Conservation (phyloP, 92 coral and sea anemone genomes). For the Actinostola sp. region DNA sequence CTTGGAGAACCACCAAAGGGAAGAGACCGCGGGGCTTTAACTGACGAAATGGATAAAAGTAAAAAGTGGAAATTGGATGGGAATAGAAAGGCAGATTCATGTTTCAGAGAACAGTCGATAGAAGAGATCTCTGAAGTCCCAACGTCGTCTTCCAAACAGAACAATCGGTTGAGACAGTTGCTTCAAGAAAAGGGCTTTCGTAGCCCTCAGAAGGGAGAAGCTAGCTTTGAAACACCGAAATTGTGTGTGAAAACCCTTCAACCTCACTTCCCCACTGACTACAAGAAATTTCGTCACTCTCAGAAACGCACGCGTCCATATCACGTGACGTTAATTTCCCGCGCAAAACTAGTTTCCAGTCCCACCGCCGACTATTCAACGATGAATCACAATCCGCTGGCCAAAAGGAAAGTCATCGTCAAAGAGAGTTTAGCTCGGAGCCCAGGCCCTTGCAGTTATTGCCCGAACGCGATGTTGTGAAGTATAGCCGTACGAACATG, state of each 20-base stretch:
- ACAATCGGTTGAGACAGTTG: background rate
- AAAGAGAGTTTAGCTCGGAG: background rate
- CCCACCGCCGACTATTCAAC: background rate
- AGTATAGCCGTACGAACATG: conserved; percentile 5
- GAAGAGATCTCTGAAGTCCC: background rate
- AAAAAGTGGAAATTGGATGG: conserved; percentile 8
- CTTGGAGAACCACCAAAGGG: background rate
- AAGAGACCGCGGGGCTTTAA: background rate
- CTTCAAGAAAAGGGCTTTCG: background rate
- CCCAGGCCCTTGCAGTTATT: background rate
- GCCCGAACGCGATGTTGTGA: background rate
- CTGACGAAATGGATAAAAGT: background rate
- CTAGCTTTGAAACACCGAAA: background rate
- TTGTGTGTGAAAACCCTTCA: background rate
- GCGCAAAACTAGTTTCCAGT: background rate
- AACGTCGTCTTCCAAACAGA: background rate
- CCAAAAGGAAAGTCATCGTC: background rate
- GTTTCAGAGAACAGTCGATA: no score
- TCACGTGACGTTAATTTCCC: background rate
- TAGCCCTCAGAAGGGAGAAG: background rate
- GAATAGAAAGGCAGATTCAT: background rate
- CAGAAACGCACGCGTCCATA: no score
- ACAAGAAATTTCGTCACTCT: background rate
- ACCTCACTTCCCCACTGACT: background rate
- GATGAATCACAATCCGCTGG: background rate